Conservation (phyloP, 1,140 invertebrate species). For the Leptinotarsa lineolata region DNA sequence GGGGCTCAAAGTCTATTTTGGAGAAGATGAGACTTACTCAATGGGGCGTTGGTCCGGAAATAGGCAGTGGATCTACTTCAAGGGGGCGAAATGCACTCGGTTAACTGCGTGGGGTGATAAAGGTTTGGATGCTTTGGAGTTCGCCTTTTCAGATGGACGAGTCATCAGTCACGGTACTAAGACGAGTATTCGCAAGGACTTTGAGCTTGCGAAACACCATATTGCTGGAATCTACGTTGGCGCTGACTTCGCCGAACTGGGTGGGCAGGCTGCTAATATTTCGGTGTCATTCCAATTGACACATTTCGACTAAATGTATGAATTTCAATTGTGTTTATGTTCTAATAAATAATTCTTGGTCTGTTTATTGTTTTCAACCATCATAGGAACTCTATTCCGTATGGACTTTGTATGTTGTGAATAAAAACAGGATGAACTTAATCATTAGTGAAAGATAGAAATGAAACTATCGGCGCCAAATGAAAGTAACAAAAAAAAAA, state of each 20-base stretch:
- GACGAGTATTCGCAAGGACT: background rate
- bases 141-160: constrained; percentile 12
- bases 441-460: too few relatives aligned
- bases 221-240: constrained; percentile 4
- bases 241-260: background rate
- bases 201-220: constrained; percentile 12
- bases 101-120: background rate
- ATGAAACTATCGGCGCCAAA: too few relatives aligned
- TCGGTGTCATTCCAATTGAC: constrained; percentile 12
- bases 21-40: background rate
- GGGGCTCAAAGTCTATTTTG: constrained; percentile 6
- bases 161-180: background rate
- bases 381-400: too few relatives aligned
- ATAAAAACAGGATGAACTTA: too few relatives aligned
- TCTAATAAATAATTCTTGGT: too few relatives aligned
- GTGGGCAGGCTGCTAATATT: constrained; percentile 13
- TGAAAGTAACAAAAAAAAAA: too few relatives aligned
- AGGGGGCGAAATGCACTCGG: background rate
- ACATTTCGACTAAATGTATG: background rate
- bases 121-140: constrained; percentile 1
- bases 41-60: background rate
- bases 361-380: too few relatives aligned
- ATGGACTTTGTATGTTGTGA: too few relatives aligned
- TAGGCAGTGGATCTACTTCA: background rate
- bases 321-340: too few relatives aligned